These are phyloP conservation scores for Drosophila monieri DNA, from an alignment of 2,888 invertebrate genomes.

Conservation along the genomic window DNA sequence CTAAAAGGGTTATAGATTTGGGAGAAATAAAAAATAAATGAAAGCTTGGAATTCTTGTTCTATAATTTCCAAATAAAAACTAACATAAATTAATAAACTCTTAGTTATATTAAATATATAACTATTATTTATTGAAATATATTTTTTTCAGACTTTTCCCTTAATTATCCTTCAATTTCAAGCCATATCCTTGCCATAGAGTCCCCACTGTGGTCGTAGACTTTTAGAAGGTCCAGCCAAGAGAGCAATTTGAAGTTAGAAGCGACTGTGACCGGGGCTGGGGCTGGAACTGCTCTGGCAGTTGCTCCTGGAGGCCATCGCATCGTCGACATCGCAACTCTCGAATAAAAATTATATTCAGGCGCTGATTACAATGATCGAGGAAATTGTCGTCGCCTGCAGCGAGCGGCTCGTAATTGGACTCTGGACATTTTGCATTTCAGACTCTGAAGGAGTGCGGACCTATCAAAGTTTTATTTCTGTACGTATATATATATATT, in stretches of 20 bases:
- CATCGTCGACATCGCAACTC: conserved; percentile 18
- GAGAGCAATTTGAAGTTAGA: conserved; percentile 59
- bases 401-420: conserved; percentile 22
- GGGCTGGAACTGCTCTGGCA: conserved; percentile 4
- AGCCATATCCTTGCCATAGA: neutral
- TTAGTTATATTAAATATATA: no score
- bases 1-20: neutral
- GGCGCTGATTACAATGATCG: conserved; percentile 72
- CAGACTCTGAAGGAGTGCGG: neutral
- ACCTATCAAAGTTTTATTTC: neutral
- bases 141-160: neutral
- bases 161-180: no score
- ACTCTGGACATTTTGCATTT: neutral
- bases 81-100: no score
- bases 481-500: conserved; percentile 26
- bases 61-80: no score
- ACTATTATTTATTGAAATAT: neutral
- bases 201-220: conserved; percentile 17
- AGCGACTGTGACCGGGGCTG: conserved; percentile 36
- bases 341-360: conserved; percentile 51
- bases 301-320: conserved; percentile 38
- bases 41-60: no score
- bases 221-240: conserved; percentile 44
- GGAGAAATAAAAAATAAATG: no score
- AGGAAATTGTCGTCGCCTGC: conserved; percentile 49